These are phyloP conservation scores for Opisthocomus hoazin DNA, from an alignment of 2,113 vertebrate genomes.

Conservation along the genomic window DNA sequence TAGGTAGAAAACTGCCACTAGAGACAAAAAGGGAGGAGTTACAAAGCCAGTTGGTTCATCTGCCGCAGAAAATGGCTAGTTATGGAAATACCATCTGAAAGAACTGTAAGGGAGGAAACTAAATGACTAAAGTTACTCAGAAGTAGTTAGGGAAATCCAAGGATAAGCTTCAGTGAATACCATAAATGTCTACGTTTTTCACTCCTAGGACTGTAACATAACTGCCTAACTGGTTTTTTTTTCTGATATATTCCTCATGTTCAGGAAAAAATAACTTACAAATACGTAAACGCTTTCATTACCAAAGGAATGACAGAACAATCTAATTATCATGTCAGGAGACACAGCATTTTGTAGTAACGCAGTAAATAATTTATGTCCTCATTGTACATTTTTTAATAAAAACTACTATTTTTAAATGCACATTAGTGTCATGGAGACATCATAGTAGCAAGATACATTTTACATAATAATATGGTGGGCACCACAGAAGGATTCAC, in stretches of 20 bases:
- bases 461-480: not conserved
- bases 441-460: not conserved
- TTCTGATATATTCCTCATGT: not conserved
- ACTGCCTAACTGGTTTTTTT: not conserved
- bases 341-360: conserved; percentile 11
- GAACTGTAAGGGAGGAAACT: not conserved
- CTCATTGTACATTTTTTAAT: not conserved
- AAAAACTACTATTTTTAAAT: conserved; percentile 19
- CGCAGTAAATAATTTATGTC: conserved; percentile 9
- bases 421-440: not conserved
- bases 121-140: not conserved
- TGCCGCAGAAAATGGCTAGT: not conserved
- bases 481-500: not conserved
- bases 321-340: conserved; percentile 1
- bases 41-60: not conserved
- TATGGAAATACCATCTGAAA: not conserved
- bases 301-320: not conserved
- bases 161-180: not conserved
- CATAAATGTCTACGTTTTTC: not conserved
- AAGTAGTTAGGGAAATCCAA: not conserved
- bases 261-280: not conserved
- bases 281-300: conserved; percentile 17
- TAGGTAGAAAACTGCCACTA: not conserved
- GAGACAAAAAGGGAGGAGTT: not conserved
- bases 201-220: not conserved